phyloP scores from a whole-genome alignment of 2,888 invertebrate genomes.

The Iphiclides podalirius region DNA sequence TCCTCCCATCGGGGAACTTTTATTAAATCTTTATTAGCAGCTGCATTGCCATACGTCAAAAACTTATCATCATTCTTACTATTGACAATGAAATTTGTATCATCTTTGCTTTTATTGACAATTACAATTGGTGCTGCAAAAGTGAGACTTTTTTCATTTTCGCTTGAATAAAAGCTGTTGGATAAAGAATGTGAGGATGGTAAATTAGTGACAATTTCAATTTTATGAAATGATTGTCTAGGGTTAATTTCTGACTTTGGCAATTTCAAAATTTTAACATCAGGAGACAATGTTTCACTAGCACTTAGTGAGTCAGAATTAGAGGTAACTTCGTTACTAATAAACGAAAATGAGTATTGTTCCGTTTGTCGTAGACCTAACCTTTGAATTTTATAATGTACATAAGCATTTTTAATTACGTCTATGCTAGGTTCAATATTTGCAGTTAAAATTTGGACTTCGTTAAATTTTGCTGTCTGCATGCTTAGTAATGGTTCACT shows the following conservation, averaged over 20 bases:
- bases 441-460: slow-evolving; percentile 53
- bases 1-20: not conserved
- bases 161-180: not conserved
- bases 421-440: slow-evolving; percentile 47
- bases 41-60: not conserved
- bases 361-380: slow-evolving; percentile 47
- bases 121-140: not conserved
- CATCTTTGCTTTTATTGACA: not conserved
- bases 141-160: not conserved
- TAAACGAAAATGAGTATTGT: slow-evolving; percentile 45
- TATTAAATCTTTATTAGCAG: slow-evolving; percentile 6
- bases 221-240: not conserved
- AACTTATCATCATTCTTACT: slow-evolving; percentile 2
- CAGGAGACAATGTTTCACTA: not conserved
- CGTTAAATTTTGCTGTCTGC: slow-evolving; percentile 37
- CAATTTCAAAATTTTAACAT: not conserved
- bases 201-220: not conserved
- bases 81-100: not conserved
- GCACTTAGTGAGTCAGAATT: slow-evolving; percentile 13
- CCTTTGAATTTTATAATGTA: slow-evolving; percentile 52
- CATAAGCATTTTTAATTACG: slow-evolving; percentile 45
- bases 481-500: slow-evolving; percentile 29
- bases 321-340: slow-evolving; percentile 8
- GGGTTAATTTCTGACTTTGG: not conserved
- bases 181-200: not conserved